These are phyloP conservation scores for Torymus aiolomorphi DNA, from an alignment of 2,888 invertebrate species.

Conservation along the genomic window DNA sequence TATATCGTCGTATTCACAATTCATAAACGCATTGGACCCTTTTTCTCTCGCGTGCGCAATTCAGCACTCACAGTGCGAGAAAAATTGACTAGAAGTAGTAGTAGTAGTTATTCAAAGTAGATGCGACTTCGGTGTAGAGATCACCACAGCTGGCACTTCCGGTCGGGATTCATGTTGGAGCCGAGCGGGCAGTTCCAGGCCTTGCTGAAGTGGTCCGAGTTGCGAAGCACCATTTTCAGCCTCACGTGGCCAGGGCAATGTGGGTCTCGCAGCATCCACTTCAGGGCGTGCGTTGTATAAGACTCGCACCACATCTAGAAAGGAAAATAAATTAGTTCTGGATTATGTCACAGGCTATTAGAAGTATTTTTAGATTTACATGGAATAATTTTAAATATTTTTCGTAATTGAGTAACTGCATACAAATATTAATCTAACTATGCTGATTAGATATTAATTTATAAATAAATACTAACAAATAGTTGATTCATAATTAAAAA, in stretches of 20 bases:
- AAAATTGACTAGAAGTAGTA: background rate
- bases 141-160: slow-evolving; percentile 76
- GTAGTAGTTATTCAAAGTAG: too few relatives aligned
- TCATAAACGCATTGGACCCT: slow-evolving; percentile 16
- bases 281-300: slow-evolving; percentile 80
- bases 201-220: slow-evolving; percentile 84
- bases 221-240: slow-evolving; percentile 83
- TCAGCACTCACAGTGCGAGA: background rate
- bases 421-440: slow-evolving; percentile 16
- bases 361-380: too few relatives aligned
- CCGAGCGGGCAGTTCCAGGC: slow-evolving; percentile 77
- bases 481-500: too few relatives aligned
- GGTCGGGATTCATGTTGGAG: slow-evolving; percentile 78
- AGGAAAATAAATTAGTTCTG: background rate
- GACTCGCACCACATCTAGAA: slow-evolving; percentile 90
- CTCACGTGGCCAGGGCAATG: slow-evolving; percentile 86
- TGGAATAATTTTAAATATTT: too few relatives aligned
- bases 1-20: too few relatives aligned
- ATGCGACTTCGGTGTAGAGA: background rate
- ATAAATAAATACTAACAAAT: too few relatives aligned
- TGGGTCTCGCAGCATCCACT: slow-evolving; percentile 82
- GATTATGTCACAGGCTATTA: too few relatives aligned
- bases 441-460: too few relatives aligned
- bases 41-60: background rate
- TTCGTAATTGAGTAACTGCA: too few relatives aligned